These are phyloP conservation scores for Coronaproctus castanopsis DNA, from an alignment of 2,888 invertebrate species.

Conservation along the genomic window DNA sequence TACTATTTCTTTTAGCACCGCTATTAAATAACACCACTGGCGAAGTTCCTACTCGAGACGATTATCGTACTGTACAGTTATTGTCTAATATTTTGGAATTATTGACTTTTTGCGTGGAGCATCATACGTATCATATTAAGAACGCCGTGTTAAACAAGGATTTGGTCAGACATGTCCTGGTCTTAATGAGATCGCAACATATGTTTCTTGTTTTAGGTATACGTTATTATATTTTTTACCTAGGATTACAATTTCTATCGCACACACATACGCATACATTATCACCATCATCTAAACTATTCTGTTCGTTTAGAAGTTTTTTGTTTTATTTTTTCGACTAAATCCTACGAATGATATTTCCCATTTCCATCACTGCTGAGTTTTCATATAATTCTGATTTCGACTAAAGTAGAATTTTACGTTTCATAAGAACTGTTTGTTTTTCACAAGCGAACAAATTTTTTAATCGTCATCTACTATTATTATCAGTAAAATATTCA, in stretches of 20 bases:
- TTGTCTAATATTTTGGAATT: constrained; percentile 86
- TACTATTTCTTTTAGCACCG: constrained; percentile 57
- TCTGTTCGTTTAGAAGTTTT: constrained; percentile 4
- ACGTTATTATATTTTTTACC: constrained; percentile 21
- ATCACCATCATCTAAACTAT: no score
- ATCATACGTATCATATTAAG: constrained; percentile 97
- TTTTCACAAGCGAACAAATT: no score
- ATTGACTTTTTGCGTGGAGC: constrained; percentile 94
- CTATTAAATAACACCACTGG: constrained; percentile 77
- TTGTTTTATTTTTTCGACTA: no score
- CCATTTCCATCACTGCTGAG: no score
- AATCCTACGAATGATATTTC: no score
- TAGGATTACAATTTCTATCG: no score
- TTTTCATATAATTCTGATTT: no score
- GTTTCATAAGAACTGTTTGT: no score
- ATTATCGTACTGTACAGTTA: constrained; percentile 90
- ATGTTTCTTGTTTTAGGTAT: constrained; percentile 82
- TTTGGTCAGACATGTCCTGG: constrained; percentile 78
- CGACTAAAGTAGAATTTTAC: no score
- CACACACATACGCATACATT: no score
- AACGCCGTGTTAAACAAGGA: constrained; percentile 95
- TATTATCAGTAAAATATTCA: no score
- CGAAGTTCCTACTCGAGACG: constrained; percentile 76
- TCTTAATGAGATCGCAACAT: constrained; percentile 90
- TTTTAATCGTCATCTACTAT: no score